Conservation (phyloP, 2,797 vertebrate genomes). For the Zenarchopterus dispar region DNA sequence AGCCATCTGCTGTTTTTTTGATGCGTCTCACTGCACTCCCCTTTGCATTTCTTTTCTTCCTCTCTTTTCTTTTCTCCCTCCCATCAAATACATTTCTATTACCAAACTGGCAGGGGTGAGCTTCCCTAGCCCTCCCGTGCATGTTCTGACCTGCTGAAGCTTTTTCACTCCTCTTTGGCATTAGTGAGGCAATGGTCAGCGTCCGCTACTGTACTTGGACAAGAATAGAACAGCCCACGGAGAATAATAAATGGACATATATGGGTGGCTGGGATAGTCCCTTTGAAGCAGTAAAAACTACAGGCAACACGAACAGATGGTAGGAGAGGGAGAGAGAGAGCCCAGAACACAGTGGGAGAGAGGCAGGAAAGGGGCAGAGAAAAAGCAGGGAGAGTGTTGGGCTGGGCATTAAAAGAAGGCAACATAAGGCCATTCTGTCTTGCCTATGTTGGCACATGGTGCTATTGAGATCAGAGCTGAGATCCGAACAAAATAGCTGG, state of each 20-base stretch:
- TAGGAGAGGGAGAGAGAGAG: constrained; percentile 66
- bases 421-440: constrained; percentile 60
- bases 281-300: constrained; percentile 76
- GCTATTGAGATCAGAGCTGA: constrained; percentile 41
- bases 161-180: constrained; percentile 52
- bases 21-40: constrained; percentile 41
- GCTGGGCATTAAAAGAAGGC: constrained; percentile 56
- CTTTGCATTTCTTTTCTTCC: constrained; percentile 33
- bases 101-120: constrained; percentile 52
- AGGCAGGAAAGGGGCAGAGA: constrained; percentile 49
- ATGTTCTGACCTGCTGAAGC: constrained; percentile 49
- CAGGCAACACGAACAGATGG: constrained; percentile 81
- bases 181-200: constrained; percentile 57
- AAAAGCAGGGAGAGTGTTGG: constrained; percentile 38
- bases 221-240: constrained; percentile 70
- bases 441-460: constrained; percentile 50
- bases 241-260: constrained; percentile 80
- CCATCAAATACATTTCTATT: constrained; percentile 53
- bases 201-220: constrained; percentile 67
- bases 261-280: constrained; percentile 76
- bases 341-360: constrained; percentile 76
- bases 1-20: constrained; percentile 60
- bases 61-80: constrained; percentile 23
- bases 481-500: constrained; percentile 45
- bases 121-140: constrained; percentile 33